Evolutionary conservation across 2,113 vertebrate genomes (phyloP), one percentile per base, ranked within the genome.

Genomic region (Lanius collurio): DNA sequence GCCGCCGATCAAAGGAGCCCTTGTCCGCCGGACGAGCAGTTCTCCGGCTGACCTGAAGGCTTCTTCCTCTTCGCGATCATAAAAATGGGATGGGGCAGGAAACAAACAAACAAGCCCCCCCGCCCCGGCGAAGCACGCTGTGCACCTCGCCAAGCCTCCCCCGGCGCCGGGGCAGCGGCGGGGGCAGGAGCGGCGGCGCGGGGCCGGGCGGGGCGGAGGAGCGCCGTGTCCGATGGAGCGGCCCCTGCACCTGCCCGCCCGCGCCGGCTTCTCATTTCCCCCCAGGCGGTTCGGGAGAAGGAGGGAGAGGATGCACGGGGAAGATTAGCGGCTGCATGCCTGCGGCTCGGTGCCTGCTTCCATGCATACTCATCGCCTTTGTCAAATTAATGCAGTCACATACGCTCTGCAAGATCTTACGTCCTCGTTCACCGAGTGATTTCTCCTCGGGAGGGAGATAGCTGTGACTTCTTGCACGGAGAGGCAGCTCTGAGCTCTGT

Each of bases 31-130:
- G 71, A 90, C 20, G 37, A 92, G 96, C 95, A 96, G 96, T 97
- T 97, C 95, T 80, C 82, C 10, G 83, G 91, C 73, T 82, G 86
- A 93, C 87, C 95, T 93, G 94, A 92, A 96, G 96, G 96, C 93
- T 95, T 78, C 95, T 95, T 95, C 98, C 96, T 91, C 88, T 78
- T 68, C 39, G 94, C 96, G 97, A 67, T 82, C 95, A 84, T 96
- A 93, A 74, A 84, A 71, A 77, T 71, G 97, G 69, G 83, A 56
- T 70, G 93, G 91, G 70, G 86, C 80, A 62, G 87, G 63, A 65
- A 90, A 78, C 74, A 90, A 91, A 46, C 77, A 59, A 59, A 56
- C 81, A 55, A 56, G 5, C 65, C 30, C 49, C 87, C 74, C 78
- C 74, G 41, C 74, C 74, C 73, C 77, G 67, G 60, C 56, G 16